phyloP scores from a whole-genome alignment of 2,113 vertebrate genomes.

The Camelus dromedarius region DNA sequence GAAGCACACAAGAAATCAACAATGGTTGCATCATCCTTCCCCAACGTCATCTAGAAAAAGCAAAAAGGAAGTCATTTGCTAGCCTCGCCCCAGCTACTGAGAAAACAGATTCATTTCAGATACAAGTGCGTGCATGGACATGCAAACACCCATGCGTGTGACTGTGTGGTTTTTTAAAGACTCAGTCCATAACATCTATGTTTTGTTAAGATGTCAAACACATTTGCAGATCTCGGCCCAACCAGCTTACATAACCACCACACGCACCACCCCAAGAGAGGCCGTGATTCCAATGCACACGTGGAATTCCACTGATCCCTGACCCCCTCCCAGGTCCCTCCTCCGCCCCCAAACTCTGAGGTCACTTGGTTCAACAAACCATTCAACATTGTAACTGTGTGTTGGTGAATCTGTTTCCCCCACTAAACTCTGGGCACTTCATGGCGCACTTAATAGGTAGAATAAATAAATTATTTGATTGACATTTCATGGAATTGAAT shows the following conservation, averaged over 20 bases:
- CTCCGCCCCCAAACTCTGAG: neutral
- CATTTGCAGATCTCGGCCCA: neutral
- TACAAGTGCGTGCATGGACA: fast-evolving
- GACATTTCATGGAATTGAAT: conserved; percentile 41
- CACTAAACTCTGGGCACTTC: fast-evolving
- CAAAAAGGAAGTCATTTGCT: neutral
- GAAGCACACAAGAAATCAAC: neutral
- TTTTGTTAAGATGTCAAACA: neutral
- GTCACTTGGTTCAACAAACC: neutral
- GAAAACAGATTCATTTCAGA: neutral
- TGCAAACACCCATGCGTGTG: neutral
- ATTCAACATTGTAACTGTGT: fast-evolving
- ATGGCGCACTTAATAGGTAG: neutral
- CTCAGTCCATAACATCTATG: neutral
- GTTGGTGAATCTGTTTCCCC: neutral
- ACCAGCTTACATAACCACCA: fast-evolving
- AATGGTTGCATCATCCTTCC: neutral
- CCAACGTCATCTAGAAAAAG: neutral
- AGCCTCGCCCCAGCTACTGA: neutral
- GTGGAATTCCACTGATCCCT: neutral
- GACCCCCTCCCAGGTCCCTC: neutral
- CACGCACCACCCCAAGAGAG: fast-evolving
- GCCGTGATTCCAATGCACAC: fast-evolving
- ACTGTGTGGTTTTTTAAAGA: neutral
- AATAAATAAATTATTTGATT: neutral